Conservation (phyloP, 2,888 invertebrate genomes). For the Ernsta delagoae region DNA sequence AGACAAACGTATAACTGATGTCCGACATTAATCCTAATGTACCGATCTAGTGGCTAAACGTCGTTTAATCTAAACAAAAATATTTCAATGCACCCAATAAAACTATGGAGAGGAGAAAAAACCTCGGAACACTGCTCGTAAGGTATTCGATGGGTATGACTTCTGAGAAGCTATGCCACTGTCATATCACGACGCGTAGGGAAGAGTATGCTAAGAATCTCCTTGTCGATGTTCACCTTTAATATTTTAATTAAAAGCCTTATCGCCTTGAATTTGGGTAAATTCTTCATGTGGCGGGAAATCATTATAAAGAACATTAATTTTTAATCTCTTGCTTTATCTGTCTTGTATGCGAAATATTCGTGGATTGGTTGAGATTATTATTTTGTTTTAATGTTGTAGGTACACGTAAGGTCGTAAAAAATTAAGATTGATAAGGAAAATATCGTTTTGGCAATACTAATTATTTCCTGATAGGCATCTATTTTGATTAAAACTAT, state of each 20-base stretch:
- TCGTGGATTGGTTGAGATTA: background rate
- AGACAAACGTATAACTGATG: conserved; percentile 71
- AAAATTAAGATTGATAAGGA: background rate
- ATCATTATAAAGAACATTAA: conserved; percentile 4
- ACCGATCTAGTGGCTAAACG: conserved; percentile 74
- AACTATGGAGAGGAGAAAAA: conserved; percentile 75
- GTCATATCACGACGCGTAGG: conserved; percentile 80
- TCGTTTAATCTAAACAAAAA: conserved; percentile 83
- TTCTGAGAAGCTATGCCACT: conserved; percentile 80
- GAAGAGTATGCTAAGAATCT: conserved; percentile 53
- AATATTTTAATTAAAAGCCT: conserved; percentile 16
- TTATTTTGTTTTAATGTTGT: background rate
- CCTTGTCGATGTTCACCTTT: conserved; percentile 50
- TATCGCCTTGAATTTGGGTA: conserved; percentile 10
- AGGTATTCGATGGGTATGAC: conserved; percentile 79
- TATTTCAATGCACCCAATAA: conserved; percentile 82
- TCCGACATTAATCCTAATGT: conserved; percentile 83
- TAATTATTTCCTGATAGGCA: background rate
- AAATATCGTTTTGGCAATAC: background rate
- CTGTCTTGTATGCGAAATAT: background rate
- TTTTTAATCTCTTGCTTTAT: conserved; percentile 7
- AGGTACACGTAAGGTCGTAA: background rate
- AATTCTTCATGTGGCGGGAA: conserved; percentile 7
- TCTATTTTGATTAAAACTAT: background rate
- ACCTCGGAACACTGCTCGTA: conserved; percentile 68